Base-by-base conservation (phyloP, 2,113 vertebrate species). In the Pelvicachromis taeniatus region DNA sequence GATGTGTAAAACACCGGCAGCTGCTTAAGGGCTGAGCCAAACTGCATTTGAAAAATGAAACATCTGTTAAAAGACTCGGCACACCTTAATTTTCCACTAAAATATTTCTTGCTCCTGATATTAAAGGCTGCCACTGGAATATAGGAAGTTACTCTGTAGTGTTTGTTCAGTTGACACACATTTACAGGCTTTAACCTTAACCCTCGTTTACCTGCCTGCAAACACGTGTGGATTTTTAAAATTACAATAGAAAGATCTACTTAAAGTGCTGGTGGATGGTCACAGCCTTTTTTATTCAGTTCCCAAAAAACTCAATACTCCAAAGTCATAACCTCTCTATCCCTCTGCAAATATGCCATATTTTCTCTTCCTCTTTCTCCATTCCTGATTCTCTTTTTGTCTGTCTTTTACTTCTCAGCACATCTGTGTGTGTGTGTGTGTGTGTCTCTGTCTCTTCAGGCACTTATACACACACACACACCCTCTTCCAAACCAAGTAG, bases 31-130 rank as follows among this genome's bases (percentile, higher is more conserved):
- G 3, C 9, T 2, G 53, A 55, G 78, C 77, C 61, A 84, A 86
- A 88, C 75, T 50, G 80, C 26, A 70, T 65, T 45, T 77, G 73
- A 85, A 87, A 88, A 88, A 90, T 55, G 13, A 85, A 88, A 89
- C 91, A 86, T 83, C 88, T 84, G 82, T 86, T 70, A 78, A 38
- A 87, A 88, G 81, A 77, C 52, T 85, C 82, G 77, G 81, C 86
- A 78, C 80, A 79, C 78, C 54, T 40, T 75, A 54, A 31, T 90
- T 83, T 87, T 70, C 61, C 59, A 48, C 58, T 56, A 26, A 83
- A 86, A 77, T 52, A 53, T 63, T 87, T 90, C 87, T 83, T 31
- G 58, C 38, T 33, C 54, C 42, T 54, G 45, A 86, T 73, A 77
- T 91, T 75, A 50, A 88, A 83, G 54, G 31, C 45, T 80, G 78